Evolutionary conservation across 2,113 vertebrate genomes (phyloP), one percentile per base, ranked within the genome.

Genomic region (Mungos mungo): DNA sequence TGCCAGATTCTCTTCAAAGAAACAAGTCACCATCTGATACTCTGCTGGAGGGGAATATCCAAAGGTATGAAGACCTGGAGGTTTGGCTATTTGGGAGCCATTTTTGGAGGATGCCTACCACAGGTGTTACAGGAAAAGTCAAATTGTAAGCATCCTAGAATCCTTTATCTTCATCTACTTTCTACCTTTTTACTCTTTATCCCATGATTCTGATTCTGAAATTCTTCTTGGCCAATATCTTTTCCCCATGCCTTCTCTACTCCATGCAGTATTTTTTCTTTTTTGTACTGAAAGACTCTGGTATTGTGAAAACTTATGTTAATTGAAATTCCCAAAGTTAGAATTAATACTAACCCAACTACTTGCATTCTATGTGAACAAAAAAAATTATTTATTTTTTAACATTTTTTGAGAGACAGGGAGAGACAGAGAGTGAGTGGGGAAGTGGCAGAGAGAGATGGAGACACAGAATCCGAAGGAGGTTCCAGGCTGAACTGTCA

Each of bases 21-120:
- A 41, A 71, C 0, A 23, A 31, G 33, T 7, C 7, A 1, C 1
- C 12, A 14, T 3, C 1, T 1, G n/a, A 76, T 23, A 4, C 12
- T 69, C 1, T 12, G 66, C 12, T 50, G 31, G 19, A 72, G 13
- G 33, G 5, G 33, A 25, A 4, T 0, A 6, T 14, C 13, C 23
- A 2, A 83, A 23, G 52, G 21, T 7, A 16, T 47, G 21, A 45
- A 5, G 8, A 60, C 15, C 82, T 33, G 29, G 4, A 27, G 10
- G 38, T 19, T 5, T 14, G 45, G 21, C 9, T 63, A 8, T 5
- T 41, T 18, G 7, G 31, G 18, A 41, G 11, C 15, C n/a, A 18
- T 72, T 19, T 52, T 25, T 23, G 29, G n/a, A 50, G 21, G 19
- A 7, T 72, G 31, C 19, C 12, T 45, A 19, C 8, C 14, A 33